These are phyloP conservation scores for Saguinus imperator DNA, from an alignment of 2,113 vertebrate species.

Conservation along the genomic window DNA sequence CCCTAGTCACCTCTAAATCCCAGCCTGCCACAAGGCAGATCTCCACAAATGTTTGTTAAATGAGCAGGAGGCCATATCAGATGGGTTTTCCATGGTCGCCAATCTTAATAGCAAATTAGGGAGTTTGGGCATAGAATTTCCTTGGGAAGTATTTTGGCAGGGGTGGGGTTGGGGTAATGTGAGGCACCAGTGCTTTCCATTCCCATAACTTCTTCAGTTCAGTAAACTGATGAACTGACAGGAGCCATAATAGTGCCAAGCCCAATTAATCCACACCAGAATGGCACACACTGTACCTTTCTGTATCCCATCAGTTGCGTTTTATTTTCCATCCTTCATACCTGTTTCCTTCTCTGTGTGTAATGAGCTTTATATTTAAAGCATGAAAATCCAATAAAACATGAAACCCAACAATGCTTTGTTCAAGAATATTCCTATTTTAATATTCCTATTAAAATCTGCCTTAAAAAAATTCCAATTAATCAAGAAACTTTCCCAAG, in stretches of 20 bases:
- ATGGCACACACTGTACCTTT: slow-evolving; percentile 1
- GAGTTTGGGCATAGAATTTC: neutral
- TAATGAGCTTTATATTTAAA: slow-evolving; percentile 72
- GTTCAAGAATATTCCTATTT: slow-evolving; percentile 55
- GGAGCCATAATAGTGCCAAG: slow-evolving; percentile 29
- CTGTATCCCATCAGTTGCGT: slow-evolving; percentile 33
- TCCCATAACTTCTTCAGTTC: slow-evolving; percentile 13
- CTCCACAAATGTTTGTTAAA: neutral
- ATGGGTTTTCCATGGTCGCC: neutral
- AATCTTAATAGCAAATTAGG: neutral
- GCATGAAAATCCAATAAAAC: slow-evolving; percentile 71
- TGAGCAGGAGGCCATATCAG: neutral
- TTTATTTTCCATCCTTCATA: slow-evolving; percentile 65
- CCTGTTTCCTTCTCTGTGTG: slow-evolving; percentile 59
- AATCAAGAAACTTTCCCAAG: slow-evolving; percentile 61
- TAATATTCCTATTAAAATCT: too few species aligned
- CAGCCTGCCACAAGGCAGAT: neutral
- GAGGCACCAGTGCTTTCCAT: slow-evolving; percentile 32
- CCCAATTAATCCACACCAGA: slow-evolving; percentile 55
- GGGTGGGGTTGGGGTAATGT: neutral
- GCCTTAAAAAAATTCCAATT: neutral
- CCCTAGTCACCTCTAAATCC: neutral
- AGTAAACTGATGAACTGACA: slow-evolving; percentile 58
- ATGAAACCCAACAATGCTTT: slow-evolving; percentile 67
- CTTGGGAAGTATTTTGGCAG: slow-evolving; percentile 26